phyloP scores from a whole-genome alignment of 2,888 invertebrate species.

The Tuberolachnus salignus region DNA sequence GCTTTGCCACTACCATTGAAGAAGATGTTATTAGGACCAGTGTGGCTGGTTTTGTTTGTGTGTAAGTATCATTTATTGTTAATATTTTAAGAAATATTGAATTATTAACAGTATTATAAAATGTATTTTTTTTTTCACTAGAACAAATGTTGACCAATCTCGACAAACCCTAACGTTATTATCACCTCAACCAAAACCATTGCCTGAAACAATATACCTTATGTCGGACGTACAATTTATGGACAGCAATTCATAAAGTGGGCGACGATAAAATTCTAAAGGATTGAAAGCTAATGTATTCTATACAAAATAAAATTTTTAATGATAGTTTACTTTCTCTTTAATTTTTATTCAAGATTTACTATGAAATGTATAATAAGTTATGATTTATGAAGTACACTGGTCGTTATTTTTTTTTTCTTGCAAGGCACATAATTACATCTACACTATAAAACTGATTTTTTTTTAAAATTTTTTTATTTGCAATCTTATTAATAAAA shows the following conservation, averaged over 20 bases:
- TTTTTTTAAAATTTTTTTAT: too few relatives aligned
- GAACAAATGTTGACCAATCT: slow-evolving; percentile 88
- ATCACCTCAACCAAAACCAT: slow-evolving; percentile 90
- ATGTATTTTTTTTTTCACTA: slow-evolving; percentile 63
- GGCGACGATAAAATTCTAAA: background rate
- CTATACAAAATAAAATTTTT: slow-evolving; percentile 1
- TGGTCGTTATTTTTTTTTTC: too few relatives aligned
- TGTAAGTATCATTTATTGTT: slow-evolving; percentile 70
- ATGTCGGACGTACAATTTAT: slow-evolving; percentile 93
- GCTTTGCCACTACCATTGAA: slow-evolving; percentile 80
- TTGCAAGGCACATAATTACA: too few relatives aligned
- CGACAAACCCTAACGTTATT: slow-evolving; percentile 85
- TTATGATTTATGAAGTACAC: too few relatives aligned
- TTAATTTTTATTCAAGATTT: background rate
- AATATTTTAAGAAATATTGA: background rate
- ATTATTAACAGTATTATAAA: slow-evolving; percentile 28
- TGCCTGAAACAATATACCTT: slow-evolving; percentile 85
- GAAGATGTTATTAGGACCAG: slow-evolving; percentile 88
- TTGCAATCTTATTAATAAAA: too few relatives aligned
- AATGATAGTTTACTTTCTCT: background rate
- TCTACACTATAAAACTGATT: too few relatives aligned
- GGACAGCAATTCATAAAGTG: slow-evolving; percentile 69
- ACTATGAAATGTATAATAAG: too few relatives aligned
- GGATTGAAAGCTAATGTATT: background rate
- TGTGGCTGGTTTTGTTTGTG: slow-evolving; percentile 87